Conservation (phyloP, 2,113 vertebrate genomes). For the Psephotus haematonotus region DNA sequence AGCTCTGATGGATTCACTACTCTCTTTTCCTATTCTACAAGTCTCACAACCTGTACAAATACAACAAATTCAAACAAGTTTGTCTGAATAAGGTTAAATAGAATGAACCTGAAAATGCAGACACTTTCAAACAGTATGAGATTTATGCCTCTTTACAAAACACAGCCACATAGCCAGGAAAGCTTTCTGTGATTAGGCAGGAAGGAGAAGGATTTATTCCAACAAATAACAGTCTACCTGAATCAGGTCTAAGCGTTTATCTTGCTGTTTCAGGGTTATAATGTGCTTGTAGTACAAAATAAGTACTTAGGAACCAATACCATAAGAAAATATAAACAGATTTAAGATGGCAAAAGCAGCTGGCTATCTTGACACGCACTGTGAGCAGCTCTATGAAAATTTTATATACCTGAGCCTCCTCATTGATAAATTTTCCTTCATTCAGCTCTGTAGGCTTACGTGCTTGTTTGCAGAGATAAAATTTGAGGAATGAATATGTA, state of each 20-base stretch:
- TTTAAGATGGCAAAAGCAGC: not conserved
- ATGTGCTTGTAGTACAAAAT: slow-evolving; percentile 17
- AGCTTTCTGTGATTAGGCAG: not conserved
- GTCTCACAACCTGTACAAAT: not conserved
- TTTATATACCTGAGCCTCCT: not conserved
- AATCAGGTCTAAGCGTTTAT: not conserved
- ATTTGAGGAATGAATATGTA: not conserved
- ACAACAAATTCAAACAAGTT: not conserved
- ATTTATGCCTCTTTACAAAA: not conserved
- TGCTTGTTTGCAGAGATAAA: not conserved
- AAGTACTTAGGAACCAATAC: not conserved
- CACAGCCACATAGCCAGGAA: not conserved
- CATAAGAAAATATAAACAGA: slow-evolving; percentile 4
- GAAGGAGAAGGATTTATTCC: not conserved
- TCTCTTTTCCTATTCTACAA: not conserved
- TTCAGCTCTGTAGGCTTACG: not conserved
- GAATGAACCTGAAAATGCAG: not conserved
- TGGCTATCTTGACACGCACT: not conserved
- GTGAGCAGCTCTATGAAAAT: not conserved
- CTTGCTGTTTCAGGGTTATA: not conserved
- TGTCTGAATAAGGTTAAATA: not conserved
- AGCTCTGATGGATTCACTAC: not conserved
- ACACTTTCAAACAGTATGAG: not conserved
- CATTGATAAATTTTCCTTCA: not conserved
- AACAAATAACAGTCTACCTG: not conserved